Evolutionary conservation across 2,797 vertebrate genomes (phyloP).

Genomic region (Melanogrammus aeglefinus): DNA sequence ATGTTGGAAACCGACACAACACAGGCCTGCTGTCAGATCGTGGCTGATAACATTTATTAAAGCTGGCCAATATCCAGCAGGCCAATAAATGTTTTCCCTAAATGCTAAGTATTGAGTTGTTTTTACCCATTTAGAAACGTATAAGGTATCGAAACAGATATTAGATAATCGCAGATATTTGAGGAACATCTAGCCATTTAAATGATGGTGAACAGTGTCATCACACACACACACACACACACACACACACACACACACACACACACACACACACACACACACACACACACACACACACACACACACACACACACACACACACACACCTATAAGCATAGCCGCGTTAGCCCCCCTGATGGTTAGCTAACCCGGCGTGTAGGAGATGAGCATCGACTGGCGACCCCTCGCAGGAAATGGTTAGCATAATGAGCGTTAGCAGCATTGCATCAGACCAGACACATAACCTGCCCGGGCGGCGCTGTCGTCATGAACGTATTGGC

Average conservation of each 20-base stretch:
- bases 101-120: neutral
- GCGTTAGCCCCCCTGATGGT: neutral
- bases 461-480: conserved; percentile 15
- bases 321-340: neutral
- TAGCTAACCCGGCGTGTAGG: neutral
- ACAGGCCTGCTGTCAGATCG: neutral
- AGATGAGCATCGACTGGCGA: neutral
- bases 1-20: neutral
- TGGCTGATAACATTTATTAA: neutral
- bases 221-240: neutral
- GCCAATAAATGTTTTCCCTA: neutral
- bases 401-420: neutral
- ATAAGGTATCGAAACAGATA: neutral
- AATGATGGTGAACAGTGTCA: neutral
- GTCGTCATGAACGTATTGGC: conserved; percentile 62
- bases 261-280: no score
- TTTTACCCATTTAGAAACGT: neutral
- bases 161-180: neutral
- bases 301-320: neutral
- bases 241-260: no score
- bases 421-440: conserved; percentile 2
- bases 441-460: conserved; percentile 15
- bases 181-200: neutral
- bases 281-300: no score
- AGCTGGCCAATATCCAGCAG: neutral